phyloP scores from a whole-genome alignment of 1,140 invertebrate species.

The Aphelenchoides besseyi region DNA sequence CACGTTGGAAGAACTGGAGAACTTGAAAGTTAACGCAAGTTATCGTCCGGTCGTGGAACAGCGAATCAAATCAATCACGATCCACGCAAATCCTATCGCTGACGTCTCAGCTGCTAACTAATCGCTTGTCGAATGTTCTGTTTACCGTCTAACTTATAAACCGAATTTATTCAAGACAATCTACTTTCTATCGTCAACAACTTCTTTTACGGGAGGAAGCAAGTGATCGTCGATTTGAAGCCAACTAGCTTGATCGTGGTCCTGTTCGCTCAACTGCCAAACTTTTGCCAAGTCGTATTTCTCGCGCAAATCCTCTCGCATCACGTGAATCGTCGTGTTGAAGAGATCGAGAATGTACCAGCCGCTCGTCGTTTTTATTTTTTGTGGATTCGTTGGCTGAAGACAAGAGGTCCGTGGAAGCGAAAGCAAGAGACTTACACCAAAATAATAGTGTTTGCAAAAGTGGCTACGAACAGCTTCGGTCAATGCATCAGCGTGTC shows the following conservation, averaged over 20 bases:
- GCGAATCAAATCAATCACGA: constrained; percentile 55
- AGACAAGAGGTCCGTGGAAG: background rate
- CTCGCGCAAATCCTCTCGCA: background rate
- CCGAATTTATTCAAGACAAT: background rate
- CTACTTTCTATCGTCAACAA: background rate
- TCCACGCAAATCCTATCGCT: constrained; percentile 62
- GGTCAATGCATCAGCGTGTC: constrained; percentile 14
- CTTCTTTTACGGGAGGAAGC: background rate
- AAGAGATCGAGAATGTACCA: constrained; percentile 10
- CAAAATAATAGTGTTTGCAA: constrained; percentile 16
- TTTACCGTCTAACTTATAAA: background rate
- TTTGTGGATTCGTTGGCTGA: background rate
- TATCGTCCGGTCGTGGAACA: constrained; percentile 59
- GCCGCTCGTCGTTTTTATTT: background rate
- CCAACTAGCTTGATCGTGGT: background rate
- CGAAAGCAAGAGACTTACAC: constrained; percentile 6
- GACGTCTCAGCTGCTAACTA: constrained; percentile 31
- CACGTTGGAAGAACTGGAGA: constrained; percentile 89
- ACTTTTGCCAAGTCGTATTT: constrained; percentile 5
- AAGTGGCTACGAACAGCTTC: constrained; percentile 16
- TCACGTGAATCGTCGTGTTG: constrained; percentile 2
- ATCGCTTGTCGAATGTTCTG: constrained; percentile 10
- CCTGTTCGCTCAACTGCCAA: background rate
- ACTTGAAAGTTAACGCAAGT: constrained; percentile 73
- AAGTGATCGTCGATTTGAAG: background rate